Base-by-base conservation (phyloP, 2,888 invertebrate species). In the Thera obeliscata region DNA sequence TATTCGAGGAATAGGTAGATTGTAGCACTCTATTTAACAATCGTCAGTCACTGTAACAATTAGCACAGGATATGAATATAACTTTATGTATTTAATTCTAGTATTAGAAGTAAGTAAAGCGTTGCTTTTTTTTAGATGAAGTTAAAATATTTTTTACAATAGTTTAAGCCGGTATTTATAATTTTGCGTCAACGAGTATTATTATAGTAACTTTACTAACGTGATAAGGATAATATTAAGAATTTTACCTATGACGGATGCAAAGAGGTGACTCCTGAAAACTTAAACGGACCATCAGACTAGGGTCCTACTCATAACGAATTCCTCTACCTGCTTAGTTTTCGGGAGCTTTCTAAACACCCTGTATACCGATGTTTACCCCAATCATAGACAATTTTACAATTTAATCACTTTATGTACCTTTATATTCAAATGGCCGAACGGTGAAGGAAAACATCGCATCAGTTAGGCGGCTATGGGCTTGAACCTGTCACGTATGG, bases 21-120 rank as follows among this genome's bases (percentile, higher is more conserved):
- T 77, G 87, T 89, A 86, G 88, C 88, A 89, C 87, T 88, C 88
- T 89, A 88, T 87, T 85, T 81, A 74, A 43, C 46, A 54, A 57
- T 60, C 41, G 58, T 70, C 75, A 74, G 74, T 74, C 80, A 84
- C 83, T 85, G 85, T 84, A 84, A 78, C 72, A 79, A 83, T 81
- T 67, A 81, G 80, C 84, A 81, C 82, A 76, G 76, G 77, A 70
- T 64, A 81, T 77, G 76, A 81, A 77, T 84, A 77, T 83, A 71
- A 61, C 58, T 67, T 22, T 50, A 9, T 64, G 57, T 61, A 12
- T 48, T 56, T 36, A 7, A 52, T 38, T 56, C 67, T 69, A 65
- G 3, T 41, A 6, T 41, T 68, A 69, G 73, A 73, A 75, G 12
- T 56, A 43, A 76, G 67, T 59, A 81, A 83, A 82, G 76, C 83